These are phyloP conservation scores for Sapajus apella DNA, from an alignment of 2,113 vertebrate genomes.

Conservation along the genomic window DNA sequence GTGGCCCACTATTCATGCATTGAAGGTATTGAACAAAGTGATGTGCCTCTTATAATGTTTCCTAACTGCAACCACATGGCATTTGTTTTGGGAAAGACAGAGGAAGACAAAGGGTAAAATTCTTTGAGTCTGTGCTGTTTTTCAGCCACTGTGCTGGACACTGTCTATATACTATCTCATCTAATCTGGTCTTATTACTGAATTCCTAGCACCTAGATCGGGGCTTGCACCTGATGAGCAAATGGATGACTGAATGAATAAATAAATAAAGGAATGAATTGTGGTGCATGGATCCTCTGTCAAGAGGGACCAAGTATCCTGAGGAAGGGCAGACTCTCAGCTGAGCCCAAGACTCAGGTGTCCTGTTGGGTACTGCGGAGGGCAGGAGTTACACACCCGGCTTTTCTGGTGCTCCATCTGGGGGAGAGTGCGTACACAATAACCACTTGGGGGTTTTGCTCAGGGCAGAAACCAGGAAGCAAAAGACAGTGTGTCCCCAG, in stretches of 20 bases:
- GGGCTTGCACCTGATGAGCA: neutral
- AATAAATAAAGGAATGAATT: neutral
- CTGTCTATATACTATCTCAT: fast-evolving
- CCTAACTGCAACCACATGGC: fast-evolving
- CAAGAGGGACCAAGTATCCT: fast-evolving
- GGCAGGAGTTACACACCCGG: fast-evolving
- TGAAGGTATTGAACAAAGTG: neutral
- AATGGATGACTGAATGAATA: neutral
- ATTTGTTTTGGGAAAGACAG: neutral
- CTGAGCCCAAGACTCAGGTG: neutral
- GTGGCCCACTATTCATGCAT: neutral
- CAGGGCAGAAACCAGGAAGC: neutral
- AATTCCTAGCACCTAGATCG: neutral
- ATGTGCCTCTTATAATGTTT: neutral
- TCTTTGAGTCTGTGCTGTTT: neutral
- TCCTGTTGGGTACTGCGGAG: fast-evolving
- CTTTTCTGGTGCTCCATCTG: neutral
- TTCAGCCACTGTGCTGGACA: neutral
- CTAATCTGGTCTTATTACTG: neutral
- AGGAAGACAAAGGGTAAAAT: too few relatives aligned
- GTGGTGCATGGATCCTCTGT: fast-evolving
- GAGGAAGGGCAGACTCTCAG: neutral
- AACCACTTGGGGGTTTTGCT: neutral
- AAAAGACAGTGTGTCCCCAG: neutral
- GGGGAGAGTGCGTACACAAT: fast-evolving